Conservation (phyloP, 1,140 invertebrate genomes). For the Eueides isabella region DNA sequence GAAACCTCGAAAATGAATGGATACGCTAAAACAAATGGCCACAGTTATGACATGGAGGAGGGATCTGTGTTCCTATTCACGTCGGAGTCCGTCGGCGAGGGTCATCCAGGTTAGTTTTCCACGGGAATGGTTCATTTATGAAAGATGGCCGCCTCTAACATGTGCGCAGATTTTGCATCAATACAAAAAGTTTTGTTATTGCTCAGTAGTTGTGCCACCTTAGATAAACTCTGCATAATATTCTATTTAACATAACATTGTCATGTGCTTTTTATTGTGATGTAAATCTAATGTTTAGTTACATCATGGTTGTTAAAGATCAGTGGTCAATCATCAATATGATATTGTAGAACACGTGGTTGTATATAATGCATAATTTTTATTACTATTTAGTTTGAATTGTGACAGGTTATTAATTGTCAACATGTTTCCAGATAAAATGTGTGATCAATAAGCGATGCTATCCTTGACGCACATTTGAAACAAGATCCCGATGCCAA, state of each 20-base stretch:
- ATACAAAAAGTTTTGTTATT: conserved; percentile 49
- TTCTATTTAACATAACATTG: conserved; percentile 15
- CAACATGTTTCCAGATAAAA: conserved; percentile 92
- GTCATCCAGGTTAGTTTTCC: conserved; percentile 93
- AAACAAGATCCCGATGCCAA: conserved; percentile 98
- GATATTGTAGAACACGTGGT: conserved; percentile 69
- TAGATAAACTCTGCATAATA: conserved; percentile 20
- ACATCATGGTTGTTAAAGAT: conserved; percentile 56
- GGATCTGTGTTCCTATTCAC: conserved; percentile 97
- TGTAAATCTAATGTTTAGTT: conserved; percentile 52
- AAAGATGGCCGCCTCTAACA: conserved; percentile 76
- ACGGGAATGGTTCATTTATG: conserved; percentile 55
- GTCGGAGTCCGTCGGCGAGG: conserved; percentile 99
- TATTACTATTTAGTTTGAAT: background rate
- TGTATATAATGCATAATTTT: background rate
- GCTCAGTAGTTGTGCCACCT: conserved; percentile 24
- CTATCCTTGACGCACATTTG: conserved; percentile 98
- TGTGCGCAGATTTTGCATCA: conserved; percentile 74
- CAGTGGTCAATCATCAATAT: conserved; percentile 38
- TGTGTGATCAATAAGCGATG: conserved; percentile 99
- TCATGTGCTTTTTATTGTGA: conserved; percentile 27
- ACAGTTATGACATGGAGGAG: conserved; percentile 90
- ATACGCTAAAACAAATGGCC: conserved; percentile 87
- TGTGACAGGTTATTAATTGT: conserved; percentile 5
- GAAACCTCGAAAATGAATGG: conserved; percentile 89